Base-by-base conservation (phyloP, 2,113 vertebrate species). In the Spermophilus dauricus region DNA sequence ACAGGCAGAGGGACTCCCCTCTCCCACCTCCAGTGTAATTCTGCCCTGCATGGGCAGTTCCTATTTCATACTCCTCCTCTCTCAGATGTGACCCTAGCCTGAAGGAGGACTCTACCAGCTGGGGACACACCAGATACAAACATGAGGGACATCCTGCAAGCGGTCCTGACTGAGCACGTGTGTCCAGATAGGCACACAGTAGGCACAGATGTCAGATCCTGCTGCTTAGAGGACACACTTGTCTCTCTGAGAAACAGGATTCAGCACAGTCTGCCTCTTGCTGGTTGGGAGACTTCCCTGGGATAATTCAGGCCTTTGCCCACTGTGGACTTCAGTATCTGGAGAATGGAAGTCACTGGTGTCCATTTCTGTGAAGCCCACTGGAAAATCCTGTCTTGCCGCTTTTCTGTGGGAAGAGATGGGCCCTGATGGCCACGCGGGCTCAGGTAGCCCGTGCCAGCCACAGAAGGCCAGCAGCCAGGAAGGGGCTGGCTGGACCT, bases 341-440 rank as follows among this genome's bases (percentile, higher is more conserved):
- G 39, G 78, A 45, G 3, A 26, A 20, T 0, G 2, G 14, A 16
- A 13, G 53, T 34, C 22, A 0, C 6, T 18, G 2, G 0, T 12
- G 48, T 22, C 4, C 18, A 1, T 6, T 8, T 65, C 42, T 8
- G 16, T 8, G 34, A 2, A 26, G 18, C 8, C 16, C 76, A 4
- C 16, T 6, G 24, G 34, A 1, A n/a, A 53, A 56, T 12, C 1
- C 4, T 22, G 30, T 45, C 56, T 61, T 28, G 22, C 22, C 39
- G 2, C 32, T 48, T 48, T 17, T 34, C 1, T 8, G 8, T 58
- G 22, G 73, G 65, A 5, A 28, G 22, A 6, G 5, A 3, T 30
- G 26, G 2, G 2, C 22, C 16, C 2, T 0, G 0, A 4, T 5
- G 20, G 39, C 32, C 11, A 1, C 42, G 0, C 0, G 4, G 5